Percentiles rank a stretch among this genome's conserved stretches.
Conservation (phyloP, 2,888 invertebrate species). For the Apamea crenata region DNA sequence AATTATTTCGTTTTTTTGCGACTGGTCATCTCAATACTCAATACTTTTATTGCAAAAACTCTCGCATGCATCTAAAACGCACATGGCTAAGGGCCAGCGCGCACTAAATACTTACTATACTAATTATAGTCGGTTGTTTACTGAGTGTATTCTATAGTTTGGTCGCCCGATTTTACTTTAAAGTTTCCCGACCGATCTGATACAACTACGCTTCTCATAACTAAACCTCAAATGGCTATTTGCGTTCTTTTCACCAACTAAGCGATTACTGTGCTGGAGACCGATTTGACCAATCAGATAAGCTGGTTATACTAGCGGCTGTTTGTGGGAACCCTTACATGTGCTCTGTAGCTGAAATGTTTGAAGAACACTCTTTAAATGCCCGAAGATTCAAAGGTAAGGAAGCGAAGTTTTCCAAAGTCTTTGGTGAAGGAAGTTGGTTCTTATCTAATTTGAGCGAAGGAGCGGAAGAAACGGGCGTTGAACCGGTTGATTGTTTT, state of each 20-base stretch:
- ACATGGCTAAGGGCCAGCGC: neutral
- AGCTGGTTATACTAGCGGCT: neutral
- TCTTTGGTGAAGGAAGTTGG: slow-evolving; percentile 9
- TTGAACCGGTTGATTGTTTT: slow-evolving; percentile 25
- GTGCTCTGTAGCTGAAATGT: slow-evolving; percentile 49
- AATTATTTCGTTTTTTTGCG: too few species aligned
- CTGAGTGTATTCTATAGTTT: neutral
- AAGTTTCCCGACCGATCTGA: neutral
- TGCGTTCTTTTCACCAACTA: neutral
- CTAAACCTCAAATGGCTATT: neutral
- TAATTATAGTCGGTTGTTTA: neutral
- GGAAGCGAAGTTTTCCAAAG: slow-evolving; percentile 16
- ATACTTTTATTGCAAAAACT: too few species aligned
- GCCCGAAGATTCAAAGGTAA: slow-evolving; percentile 16
- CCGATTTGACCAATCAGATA: neutral
- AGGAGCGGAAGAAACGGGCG: slow-evolving; percentile 1
- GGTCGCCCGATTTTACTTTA: neutral
- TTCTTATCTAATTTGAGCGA: slow-evolving; percentile 27
- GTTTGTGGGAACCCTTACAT: slow-evolving; percentile 17
- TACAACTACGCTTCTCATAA: neutral
- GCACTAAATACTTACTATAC: neutral
- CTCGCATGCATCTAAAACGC: neutral
- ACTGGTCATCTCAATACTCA: too few species aligned
- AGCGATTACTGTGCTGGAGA: neutral
- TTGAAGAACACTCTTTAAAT: slow-evolving; percentile 38